Base-by-base conservation (phyloP, 1,140 invertebrate species). In the Pseudomyrmex gracilis region DNA sequence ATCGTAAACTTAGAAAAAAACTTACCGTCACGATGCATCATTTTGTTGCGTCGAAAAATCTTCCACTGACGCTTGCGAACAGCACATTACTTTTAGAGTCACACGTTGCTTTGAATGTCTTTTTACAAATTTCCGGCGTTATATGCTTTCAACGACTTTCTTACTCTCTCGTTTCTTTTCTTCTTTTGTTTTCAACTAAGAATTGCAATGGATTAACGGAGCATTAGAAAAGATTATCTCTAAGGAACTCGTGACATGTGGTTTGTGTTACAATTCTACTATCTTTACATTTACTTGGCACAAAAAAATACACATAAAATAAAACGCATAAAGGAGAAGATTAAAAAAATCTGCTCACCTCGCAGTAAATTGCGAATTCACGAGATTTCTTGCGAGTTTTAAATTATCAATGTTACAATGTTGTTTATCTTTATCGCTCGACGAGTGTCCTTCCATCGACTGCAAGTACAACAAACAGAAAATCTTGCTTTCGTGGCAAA, bases 391-490 rank as follows among this genome's bases (percentile, higher is more conserved):
- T 43, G 24, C 8, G 60, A 17, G 2, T 45, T 2, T 45, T 13
- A 43, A 13, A 45, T 51, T 13, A 45, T 51, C 61, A n/a, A n/a
- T n/a, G 22, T 45, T 10, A 8, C 20, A 15, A 47, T n/a, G 24
- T n/a, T n/a, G 17, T 43, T 82, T 22, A 60, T 61, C 61, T 1
- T 1, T 15, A 73, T 74, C 68, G n/a, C 12, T 12, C 9, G n/a
- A 43, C 0, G 5, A 58, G 60, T n/a, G 22, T 17, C 9, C 4
- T 63, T 73, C 71, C 13, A 63, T 82, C 58, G 22, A 55, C 49
- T 55, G 70, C 17, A 47, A 73, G n/a, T n/a, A 20, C 63, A 61
- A 71, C 47, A 64, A 15, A 34, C 12, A 13, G 8, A 63, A 4
- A n/a, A 34, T 8, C 10, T 2, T 15, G 10, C 49, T 34, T 55